phyloP scores from a whole-genome alignment of 2,797 vertebrate genomes.

The Bovichtus variegatus region DNA sequence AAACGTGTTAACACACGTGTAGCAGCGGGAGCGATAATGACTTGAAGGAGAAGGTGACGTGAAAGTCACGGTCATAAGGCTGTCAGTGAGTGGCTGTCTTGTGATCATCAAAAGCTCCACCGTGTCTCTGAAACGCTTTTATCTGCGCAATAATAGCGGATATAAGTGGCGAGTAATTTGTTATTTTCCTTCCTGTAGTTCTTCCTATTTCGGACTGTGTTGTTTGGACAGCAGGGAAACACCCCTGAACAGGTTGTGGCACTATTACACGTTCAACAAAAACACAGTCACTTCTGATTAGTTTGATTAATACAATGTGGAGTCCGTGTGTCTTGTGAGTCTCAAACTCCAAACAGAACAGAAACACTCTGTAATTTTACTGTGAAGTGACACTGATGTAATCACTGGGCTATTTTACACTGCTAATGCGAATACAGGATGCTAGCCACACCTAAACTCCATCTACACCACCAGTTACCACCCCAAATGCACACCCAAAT shows the following conservation, averaged over 20 bases:
- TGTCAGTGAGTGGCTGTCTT: slow-evolving; percentile 37
- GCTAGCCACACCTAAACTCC: background rate
- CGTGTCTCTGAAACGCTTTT: background rate
- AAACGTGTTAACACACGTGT: slow-evolving; percentile 60
- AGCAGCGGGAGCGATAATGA: slow-evolving; percentile 43
- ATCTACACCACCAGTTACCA: background rate
- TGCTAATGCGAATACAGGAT: background rate
- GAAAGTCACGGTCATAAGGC: slow-evolving; percentile 46
- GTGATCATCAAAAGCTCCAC: slow-evolving; percentile 27
- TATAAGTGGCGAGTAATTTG: slow-evolving; percentile 40
- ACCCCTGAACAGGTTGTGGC: slow-evolving; percentile 46
- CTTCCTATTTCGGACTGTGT: slow-evolving; percentile 34
- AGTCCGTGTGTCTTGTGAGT: background rate
- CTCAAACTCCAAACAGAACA: slow-evolving; percentile 5
- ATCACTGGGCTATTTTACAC: background rate
- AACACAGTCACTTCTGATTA: slow-evolving; percentile 2
- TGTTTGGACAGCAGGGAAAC: slow-evolving; percentile 51
- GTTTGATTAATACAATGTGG: background rate
- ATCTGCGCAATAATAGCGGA: background rate
- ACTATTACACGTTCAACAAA: slow-evolving; percentile 29
- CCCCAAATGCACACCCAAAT: background rate
- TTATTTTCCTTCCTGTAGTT: slow-evolving; percentile 47
- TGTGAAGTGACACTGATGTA: background rate
- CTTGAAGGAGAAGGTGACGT: slow-evolving; percentile 51
- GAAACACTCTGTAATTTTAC: background rate